These are phyloP conservation scores for Allolobophora icterica DNA, from an alignment of 2,888 invertebrate species.

Conservation along the genomic window DNA sequence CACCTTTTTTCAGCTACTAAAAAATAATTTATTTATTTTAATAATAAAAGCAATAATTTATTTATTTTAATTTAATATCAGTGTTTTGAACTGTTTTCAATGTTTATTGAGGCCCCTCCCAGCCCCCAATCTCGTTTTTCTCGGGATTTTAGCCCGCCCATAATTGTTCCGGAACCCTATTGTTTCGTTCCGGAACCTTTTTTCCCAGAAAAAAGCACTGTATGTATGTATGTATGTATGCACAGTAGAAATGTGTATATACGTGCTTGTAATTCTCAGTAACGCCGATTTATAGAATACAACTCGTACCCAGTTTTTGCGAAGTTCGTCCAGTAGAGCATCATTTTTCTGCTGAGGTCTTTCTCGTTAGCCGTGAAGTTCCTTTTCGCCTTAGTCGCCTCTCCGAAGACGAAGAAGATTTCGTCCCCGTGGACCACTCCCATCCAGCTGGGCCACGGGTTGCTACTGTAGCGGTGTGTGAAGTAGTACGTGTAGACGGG, in stretches of 20 bases:
- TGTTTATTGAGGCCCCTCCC: too few species aligned
- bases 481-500: constrained; percentile 89
- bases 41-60: too few species aligned
- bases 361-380: constrained; percentile 84
- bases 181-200: too few species aligned
- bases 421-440: constrained; percentile 95
- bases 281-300: too few species aligned
- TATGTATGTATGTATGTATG: constrained; percentile 7
- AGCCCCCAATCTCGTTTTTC: too few species aligned
- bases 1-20: too few species aligned
- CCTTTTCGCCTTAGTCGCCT: constrained; percentile 81
- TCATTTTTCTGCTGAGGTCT: constrained; percentile 83
- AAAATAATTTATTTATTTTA: too few species aligned
- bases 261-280: background rate
- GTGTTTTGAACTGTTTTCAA: too few species aligned
- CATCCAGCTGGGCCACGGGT: constrained; percentile 93
- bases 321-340: constrained; percentile 74
- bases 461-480: constrained; percentile 78
- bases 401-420: constrained; percentile 88
- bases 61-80: too few species aligned
- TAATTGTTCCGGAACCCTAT: too few species aligned
- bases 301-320: constrained; percentile 53
- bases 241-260: background rate
- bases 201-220: too few species aligned
- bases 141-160: too few species aligned